Conservation (phyloP, 2,888 invertebrate genomes). For the Melieria picta region DNA sequence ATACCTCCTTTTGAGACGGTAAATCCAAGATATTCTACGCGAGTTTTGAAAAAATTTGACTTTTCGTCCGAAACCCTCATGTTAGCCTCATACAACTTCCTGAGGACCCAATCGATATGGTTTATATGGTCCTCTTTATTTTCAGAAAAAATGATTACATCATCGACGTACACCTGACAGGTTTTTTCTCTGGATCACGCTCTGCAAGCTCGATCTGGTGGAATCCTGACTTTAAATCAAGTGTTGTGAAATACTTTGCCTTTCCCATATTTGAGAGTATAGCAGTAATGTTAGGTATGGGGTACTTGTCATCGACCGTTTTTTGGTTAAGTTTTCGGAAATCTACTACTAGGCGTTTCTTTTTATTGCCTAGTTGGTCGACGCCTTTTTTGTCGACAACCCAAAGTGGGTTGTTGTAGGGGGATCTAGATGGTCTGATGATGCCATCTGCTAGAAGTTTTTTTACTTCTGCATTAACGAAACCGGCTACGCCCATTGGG, state of each 20-base stretch:
- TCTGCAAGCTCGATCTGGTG: slow-evolving; percentile 31
- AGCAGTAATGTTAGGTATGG: slow-evolving; percentile 26
- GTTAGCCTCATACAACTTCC: slow-evolving; percentile 22
- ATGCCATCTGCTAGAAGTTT: slow-evolving; percentile 29
- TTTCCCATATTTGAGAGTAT: slow-evolving; percentile 29
- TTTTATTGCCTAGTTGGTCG: slow-evolving; percentile 28
- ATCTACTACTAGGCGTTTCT: slow-evolving; percentile 33
- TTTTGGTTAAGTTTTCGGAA: slow-evolving; percentile 31
- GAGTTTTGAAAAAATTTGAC: slow-evolving; percentile 29
- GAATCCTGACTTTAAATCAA: slow-evolving; percentile 35
- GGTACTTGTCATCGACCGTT: slow-evolving; percentile 32
- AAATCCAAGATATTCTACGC: neutral
- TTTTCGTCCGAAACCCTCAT: slow-evolving; percentile 31
- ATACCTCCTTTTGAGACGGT: slow-evolving; percentile 10
- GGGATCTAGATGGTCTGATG: slow-evolving; percentile 31
- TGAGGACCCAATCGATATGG: slow-evolving; percentile 20
- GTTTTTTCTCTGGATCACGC: slow-evolving; percentile 23
- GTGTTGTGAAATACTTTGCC: slow-evolving; percentile 27
- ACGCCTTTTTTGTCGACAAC: slow-evolving; percentile 35
- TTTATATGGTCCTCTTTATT: slow-evolving; percentile 6
- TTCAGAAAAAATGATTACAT: neutral
- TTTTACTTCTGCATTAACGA: slow-evolving; percentile 28
- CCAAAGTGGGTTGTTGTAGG: slow-evolving; percentile 33
- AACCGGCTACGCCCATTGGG: slow-evolving; percentile 29
- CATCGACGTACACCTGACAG: slow-evolving; percentile 29